These are phyloP conservation scores for Diabrotica undecimpunctata DNA, from an alignment of 1,140 invertebrate species.

Conservation along the genomic window DNA sequence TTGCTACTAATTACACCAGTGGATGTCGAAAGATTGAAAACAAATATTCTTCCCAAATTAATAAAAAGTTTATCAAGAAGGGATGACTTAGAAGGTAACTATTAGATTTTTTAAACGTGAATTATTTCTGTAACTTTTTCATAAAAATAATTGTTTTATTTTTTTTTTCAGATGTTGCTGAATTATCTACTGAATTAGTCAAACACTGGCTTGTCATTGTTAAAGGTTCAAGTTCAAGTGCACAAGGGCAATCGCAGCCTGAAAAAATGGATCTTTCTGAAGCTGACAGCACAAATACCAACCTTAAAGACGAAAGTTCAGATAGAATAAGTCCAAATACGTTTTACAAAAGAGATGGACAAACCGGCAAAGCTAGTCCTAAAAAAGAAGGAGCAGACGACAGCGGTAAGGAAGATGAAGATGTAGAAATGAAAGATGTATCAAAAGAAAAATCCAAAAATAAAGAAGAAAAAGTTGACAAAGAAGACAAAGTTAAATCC, in stretches of 20 bases:
- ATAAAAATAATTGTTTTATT: neutral
- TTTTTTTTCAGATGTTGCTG: conserved; percentile 38
- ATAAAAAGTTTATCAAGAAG: conserved; percentile 86
- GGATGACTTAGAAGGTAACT: conserved; percentile 70
- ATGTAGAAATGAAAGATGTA: conserved; percentile 4
- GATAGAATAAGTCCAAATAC: no score
- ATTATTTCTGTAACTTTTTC: neutral
- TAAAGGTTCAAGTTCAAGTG: conserved; percentile 46
- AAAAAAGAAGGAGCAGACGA: neutral
- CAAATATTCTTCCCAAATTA: conserved; percentile 86
- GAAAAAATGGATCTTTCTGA: neutral
- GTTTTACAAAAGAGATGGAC: neutral
- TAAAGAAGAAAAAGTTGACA: conserved; percentile 27
- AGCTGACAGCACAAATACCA: no score
- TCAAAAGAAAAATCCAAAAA: conserved; percentile 14
- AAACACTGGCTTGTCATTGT: conserved; percentile 87
- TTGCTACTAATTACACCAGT: conserved; percentile 81
- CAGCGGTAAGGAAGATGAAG: neutral
- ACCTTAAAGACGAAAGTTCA: no score
- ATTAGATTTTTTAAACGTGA: neutral
- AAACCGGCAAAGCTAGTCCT: neutral
- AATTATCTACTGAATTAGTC: conserved; percentile 75
- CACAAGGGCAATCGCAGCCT: neutral
- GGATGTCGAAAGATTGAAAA: conserved; percentile 82
- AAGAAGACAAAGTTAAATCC: conserved; percentile 43